phyloP scores from a whole-genome alignment of 2,113 vertebrate species.

The Boleophthalmus pectinirostris region DNA sequence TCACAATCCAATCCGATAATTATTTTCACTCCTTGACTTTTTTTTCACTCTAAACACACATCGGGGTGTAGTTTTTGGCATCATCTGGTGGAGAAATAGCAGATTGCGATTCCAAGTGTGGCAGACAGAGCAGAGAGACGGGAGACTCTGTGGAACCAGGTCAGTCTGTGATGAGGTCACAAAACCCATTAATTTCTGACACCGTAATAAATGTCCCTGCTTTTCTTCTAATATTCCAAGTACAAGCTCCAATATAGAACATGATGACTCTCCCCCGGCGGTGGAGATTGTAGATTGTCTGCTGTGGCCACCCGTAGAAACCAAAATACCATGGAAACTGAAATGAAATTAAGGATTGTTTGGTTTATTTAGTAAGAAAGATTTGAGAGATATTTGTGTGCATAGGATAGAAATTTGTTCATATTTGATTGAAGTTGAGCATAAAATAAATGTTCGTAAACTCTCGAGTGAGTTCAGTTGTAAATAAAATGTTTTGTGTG shows the following conservation, averaged over 20 bases:
- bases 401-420: no score
- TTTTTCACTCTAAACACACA: not conserved
- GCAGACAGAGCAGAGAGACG: not conserved
- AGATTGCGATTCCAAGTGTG: not conserved
- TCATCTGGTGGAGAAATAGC: not conserved
- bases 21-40: not conserved
- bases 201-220: not conserved
- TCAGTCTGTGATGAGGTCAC: not conserved
- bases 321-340: not conserved
- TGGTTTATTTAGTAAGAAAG: no score
- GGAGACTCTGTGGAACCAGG: not conserved
- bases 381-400: no score
- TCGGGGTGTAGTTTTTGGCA: not conserved
- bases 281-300: not conserved
- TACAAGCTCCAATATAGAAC: not conserved
- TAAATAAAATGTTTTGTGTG: no score
- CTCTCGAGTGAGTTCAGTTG: no score
- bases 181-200: conserved; percentile 5
- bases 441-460: no score
- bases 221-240: not conserved
- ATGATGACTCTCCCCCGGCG: not conserved
- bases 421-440: no score
- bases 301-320: not conserved
- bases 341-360: no score
- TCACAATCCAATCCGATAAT: no score